A percentile compares a stretch with the other conserved stretches of the same genome.
These are phyloP conservation scores for Maniola jurtina DNA, from an alignment of 1,140 invertebrate genomes.

Conservation along the genomic window DNA sequence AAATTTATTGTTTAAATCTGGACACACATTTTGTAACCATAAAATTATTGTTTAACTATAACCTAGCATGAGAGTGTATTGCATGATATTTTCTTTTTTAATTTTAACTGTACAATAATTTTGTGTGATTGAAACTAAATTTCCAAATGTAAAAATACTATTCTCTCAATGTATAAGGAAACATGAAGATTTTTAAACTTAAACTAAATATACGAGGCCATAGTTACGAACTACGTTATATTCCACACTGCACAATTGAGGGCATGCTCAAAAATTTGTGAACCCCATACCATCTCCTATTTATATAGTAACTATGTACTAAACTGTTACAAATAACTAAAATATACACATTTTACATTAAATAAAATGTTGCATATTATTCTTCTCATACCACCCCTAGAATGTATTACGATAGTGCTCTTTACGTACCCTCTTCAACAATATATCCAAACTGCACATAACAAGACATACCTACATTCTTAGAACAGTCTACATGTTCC, in stretches of 20 bases:
- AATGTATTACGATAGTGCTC: background rate
- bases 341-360: constrained; percentile 40
- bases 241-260: constrained; percentile 62
- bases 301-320: constrained; percentile 30
- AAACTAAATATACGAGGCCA: constrained; percentile 23
- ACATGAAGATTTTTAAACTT: background rate
- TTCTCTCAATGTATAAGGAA: background rate
- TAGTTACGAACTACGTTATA: constrained; percentile 35
- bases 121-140: constrained; percentile 31
- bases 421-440: constrained; percentile 8
- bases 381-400: constrained; percentile 10
- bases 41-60: constrained; percentile 39
- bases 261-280: constrained; percentile 67
- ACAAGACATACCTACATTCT: constrained; percentile 4
- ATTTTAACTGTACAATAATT: constrained; percentile 52
- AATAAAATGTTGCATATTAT: constrained; percentile 28
- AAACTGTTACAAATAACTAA: constrained; percentile 35
- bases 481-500: constrained; percentile 26
- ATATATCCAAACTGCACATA: constrained; percentile 11
- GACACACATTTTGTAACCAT: constrained; percentile 21
- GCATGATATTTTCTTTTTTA: constrained; percentile 53
- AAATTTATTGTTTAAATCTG: constrained; percentile 39
- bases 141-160: constrained; percentile 16
- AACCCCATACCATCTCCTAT: constrained; percentile 45
- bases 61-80: constrained; percentile 62